Evolutionary conservation across 2,113 vertebrate genomes (phyloP).

Genomic region (Tupaia chinensis): DNA sequence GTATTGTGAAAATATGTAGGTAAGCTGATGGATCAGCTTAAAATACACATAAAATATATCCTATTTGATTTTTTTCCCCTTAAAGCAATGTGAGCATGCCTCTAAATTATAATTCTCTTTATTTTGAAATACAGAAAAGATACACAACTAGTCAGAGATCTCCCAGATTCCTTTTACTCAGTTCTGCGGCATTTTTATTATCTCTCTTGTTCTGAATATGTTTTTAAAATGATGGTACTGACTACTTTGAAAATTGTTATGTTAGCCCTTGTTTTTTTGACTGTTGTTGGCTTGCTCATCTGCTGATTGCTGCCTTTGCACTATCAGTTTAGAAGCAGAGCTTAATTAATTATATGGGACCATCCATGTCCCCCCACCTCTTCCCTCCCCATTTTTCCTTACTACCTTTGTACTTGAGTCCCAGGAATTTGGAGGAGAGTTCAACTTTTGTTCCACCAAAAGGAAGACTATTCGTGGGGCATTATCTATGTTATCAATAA

Average conservation of each 20-base stretch:
- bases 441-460: background rate
- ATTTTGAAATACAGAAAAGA: conserved; percentile 52
- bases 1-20: conserved; percentile 59
- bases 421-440: background rate
- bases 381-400: background rate
- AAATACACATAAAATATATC: conserved; percentile 29
- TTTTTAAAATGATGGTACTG: background rate
- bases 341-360: background rate
- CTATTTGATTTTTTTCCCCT: background rate
- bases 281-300: background rate
- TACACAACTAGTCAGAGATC: background rate
- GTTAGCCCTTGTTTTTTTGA: background rate
- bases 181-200: background rate
- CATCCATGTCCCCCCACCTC: background rate
- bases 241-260: background rate
- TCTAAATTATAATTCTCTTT: background rate
- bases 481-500: background rate
- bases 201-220: background rate
- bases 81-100: background rate
- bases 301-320: background rate
- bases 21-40: conserved; percentile 13
- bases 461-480: background rate
- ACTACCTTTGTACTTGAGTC: background rate
- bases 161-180: background rate
- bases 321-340: background rate